phyloP scores from a whole-genome alignment of 23 tunicate species.

The Styela clava region DNA sequence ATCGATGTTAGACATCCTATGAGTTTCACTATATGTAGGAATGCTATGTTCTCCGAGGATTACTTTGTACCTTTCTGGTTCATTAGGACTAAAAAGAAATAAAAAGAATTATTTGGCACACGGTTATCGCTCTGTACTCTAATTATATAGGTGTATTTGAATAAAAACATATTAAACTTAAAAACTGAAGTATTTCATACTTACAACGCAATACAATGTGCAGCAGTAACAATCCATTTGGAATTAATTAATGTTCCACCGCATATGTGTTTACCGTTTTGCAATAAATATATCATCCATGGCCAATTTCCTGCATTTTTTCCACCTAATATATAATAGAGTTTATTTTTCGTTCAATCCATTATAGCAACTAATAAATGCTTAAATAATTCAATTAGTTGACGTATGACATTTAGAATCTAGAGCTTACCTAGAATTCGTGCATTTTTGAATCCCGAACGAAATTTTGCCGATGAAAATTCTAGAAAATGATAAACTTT shows the following conservation, averaged over 20 bases:
- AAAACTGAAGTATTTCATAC: too few species aligned
- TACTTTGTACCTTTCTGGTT: neutral
- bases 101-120: neutral
- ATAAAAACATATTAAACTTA: too few species aligned
- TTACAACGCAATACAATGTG: neutral
- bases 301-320: neutral
- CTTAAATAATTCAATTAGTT: neutral
- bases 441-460: too few species aligned
- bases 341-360: neutral
- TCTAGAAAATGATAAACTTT: neutral
- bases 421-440: neutral
- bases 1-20: too few species aligned
- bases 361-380: neutral
- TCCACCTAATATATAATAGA: neutral
- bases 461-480: neutral
- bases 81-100: neutral
- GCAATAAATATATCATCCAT: neutral
- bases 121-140: neutral
- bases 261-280: neutral
- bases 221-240: neutral
- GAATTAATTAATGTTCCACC: neutral
- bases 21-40: neutral
- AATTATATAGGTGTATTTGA: neutral
- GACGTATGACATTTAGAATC: neutral
- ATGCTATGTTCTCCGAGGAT: neutral